phyloP scores from a whole-genome alignment of 2,888 invertebrate species.

The Cryptus viduatorius region DNA sequence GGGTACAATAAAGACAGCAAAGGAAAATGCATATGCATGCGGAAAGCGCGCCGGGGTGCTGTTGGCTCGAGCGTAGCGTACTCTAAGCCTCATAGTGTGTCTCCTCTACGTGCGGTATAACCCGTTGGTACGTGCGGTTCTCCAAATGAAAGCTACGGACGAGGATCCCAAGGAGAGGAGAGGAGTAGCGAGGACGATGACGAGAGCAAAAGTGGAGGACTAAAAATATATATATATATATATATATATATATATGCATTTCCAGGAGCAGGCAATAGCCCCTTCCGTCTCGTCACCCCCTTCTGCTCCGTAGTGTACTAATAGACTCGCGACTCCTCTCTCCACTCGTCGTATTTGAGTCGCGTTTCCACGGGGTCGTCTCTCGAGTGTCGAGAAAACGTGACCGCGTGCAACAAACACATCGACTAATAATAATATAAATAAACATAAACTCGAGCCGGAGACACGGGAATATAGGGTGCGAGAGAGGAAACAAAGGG shows the following conservation, averaged over 20 bases:
- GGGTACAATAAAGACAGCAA: constrained; percentile 19
- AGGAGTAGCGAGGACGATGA: constrained; percentile 37
- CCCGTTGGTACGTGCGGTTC: constrained; percentile 62
- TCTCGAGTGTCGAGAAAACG: constrained; percentile 59
- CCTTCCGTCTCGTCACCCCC: constrained; percentile 36
- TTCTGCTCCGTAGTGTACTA: constrained; percentile 37
- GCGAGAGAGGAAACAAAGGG: constrained; percentile 6
- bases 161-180: constrained; percentile 50
- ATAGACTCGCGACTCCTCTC: constrained; percentile 46
- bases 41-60: constrained; percentile 51
- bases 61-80: constrained; percentile 45
- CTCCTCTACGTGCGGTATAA: constrained; percentile 56
- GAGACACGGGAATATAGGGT: neutral
- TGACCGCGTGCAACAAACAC: constrained; percentile 60
- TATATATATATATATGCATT: neutral
- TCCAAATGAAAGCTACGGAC: constrained; percentile 59
- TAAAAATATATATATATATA: neutral
- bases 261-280: constrained; percentile 32
- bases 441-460: constrained; percentile 39
- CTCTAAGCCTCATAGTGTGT: constrained; percentile 47
- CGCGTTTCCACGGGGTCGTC: constrained; percentile 36
- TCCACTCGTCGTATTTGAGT: constrained; percentile 36
- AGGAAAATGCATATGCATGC: constrained; percentile 65
- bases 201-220: constrained; percentile 37
- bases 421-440: constrained; percentile 64